Percentiles rank a stretch among this genome's conserved stretches.
Evolutionary conservation across 2,113 vertebrate species (phyloP).

Genomic region (Mesitornis unicolor): DNA sequence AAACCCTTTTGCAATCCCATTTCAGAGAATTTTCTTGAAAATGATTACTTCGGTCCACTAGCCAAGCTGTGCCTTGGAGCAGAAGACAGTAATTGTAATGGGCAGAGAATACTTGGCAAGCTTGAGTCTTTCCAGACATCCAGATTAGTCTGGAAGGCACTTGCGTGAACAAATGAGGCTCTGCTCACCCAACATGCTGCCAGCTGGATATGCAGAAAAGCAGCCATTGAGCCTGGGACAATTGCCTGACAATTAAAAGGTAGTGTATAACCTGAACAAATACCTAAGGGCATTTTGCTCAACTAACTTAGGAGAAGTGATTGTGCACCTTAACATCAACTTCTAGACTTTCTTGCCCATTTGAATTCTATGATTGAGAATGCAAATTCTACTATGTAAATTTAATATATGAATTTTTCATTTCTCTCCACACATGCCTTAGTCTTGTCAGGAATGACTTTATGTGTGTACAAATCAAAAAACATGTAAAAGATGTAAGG

Average conservation of each 20-base stretch:
- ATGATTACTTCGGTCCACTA: not conserved
- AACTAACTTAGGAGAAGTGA: not conserved
- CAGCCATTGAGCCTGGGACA: not conserved
- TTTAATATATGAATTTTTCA: not conserved
- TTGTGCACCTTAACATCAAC: not conserved
- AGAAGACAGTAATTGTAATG: not conserved
- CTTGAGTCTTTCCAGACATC: not conserved
- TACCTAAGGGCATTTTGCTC: not conserved
- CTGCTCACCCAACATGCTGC: not conserved
- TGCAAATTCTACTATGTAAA: not conserved
- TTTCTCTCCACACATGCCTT: not conserved
- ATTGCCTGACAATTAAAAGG: not conserved
- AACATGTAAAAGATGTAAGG: not conserved
- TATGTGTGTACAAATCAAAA: not conserved
- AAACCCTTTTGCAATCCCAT: not conserved
- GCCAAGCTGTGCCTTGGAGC: not conserved
- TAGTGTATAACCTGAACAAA: not conserved
- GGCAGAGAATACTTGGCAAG: not conserved
- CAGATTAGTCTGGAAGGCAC: not conserved
- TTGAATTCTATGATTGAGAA: not conserved
- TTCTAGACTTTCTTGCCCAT: not conserved
- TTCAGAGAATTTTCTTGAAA: not conserved
- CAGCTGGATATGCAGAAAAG: not conserved
- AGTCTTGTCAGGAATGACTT: not conserved
- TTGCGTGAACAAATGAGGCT: not conserved